phyloP scores from a whole-genome alignment of 2,888 invertebrate genomes.

The Drosophila demipolita region DNA sequence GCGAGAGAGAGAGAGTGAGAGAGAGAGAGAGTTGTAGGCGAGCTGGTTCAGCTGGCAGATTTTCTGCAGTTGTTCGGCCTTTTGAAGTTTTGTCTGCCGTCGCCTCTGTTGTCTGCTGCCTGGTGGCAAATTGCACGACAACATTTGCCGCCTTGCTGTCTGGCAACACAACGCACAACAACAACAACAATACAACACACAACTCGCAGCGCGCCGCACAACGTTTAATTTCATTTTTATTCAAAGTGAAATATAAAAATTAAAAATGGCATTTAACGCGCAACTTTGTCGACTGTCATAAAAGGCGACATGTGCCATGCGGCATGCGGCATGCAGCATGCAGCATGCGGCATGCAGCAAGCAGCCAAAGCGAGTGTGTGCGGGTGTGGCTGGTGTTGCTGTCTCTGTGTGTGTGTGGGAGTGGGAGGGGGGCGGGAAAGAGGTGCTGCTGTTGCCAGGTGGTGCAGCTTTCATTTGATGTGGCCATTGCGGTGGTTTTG shows the following conservation, averaged over 20 bases:
- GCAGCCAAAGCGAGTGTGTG: too few relatives aligned
- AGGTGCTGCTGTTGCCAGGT: constrained; percentile 12
- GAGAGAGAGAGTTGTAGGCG: constrained; percentile 3
- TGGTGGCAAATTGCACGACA: constrained; percentile 57
- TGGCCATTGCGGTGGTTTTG: constrained; percentile 38
- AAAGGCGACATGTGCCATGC: constrained; percentile 48
- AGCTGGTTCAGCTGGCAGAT: constrained; percentile 35
- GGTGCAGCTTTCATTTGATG: constrained; percentile 37
- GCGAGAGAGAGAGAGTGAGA: background rate
- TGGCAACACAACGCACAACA: constrained; percentile 45
- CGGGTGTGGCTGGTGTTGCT: background rate
- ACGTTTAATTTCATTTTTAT: constrained; percentile 74
- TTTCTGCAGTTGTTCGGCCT: constrained; percentile 72
- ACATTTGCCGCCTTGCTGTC: constrained; percentile 50
- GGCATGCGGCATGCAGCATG: background rate
- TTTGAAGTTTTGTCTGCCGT: constrained; percentile 62
- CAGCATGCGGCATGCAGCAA: background rate
- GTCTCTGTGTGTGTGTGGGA: background rate
- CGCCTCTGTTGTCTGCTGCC: constrained; percentile 22
- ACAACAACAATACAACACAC: constrained; percentile 4
- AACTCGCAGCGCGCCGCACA: constrained; percentile 14
- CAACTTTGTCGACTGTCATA: constrained; percentile 71
- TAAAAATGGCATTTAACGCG: constrained; percentile 76
- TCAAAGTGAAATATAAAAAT: constrained; percentile 74
- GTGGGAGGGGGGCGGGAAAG: background rate